Conservation (phyloP, 2,113 vertebrate genomes). For the Cephalopterus ornatus region DNA sequence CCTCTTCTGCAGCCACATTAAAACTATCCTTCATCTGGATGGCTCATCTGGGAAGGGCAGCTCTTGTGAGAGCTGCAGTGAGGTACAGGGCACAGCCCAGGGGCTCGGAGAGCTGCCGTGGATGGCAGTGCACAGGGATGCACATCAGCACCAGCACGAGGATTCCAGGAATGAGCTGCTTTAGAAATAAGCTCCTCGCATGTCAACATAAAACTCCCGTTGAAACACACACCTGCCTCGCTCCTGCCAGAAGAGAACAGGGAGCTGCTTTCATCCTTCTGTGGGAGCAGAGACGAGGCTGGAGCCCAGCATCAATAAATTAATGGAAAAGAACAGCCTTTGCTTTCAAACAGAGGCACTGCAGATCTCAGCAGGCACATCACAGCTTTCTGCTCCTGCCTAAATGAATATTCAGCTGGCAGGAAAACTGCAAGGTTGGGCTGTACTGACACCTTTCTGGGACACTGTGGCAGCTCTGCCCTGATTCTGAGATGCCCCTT, state of each 20-base stretch:
- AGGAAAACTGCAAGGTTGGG: neutral
- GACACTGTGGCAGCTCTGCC: neutral
- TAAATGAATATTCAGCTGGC: neutral
- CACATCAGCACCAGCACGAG: neutral
- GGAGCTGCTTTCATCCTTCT: neutral
- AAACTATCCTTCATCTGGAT: neutral
- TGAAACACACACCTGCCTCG: neutral
- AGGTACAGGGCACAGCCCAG: accelerated
- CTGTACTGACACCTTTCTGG: neutral
- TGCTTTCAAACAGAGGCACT: neutral
- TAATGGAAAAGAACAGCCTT: neutral
- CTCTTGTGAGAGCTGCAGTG: neutral
- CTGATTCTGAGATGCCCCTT: neutral
- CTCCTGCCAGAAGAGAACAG: neutral
- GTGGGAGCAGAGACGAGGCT: neutral
- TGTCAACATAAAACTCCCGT: neutral
- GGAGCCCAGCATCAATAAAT: neutral
- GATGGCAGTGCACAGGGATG: neutral
- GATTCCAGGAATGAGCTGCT: neutral
- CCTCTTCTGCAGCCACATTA: neutral
- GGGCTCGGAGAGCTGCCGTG: accelerated
- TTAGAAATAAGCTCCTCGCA: neutral
- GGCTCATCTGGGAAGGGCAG: neutral
- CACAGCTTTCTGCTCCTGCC: neutral
- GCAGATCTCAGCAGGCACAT: neutral